Conservation (phyloP, 2,113 vertebrate species). For the Psettodes erumei region DNA sequence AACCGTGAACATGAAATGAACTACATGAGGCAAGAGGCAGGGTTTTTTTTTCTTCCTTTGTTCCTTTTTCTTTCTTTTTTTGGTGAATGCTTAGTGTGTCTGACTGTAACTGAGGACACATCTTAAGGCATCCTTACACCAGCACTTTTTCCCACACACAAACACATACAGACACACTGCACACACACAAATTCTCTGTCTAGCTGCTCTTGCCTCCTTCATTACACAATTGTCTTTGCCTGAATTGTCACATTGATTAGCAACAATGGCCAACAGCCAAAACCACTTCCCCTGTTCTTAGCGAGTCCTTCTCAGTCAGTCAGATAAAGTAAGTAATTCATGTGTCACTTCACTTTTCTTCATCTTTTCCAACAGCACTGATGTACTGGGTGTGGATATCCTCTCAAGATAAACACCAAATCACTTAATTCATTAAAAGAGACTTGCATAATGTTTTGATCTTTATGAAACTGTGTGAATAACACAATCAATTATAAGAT, state of each 20-base stretch:
- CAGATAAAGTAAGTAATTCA: slow-evolving; percentile 7
- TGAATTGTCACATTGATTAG: neutral
- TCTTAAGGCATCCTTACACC: neutral
- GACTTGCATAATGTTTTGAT: neutral
- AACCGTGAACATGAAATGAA: neutral
- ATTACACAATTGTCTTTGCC: neutral
- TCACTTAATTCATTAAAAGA: slow-evolving; percentile 9
- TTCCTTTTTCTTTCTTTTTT: neutral
- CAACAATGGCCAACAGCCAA: slow-evolving; percentile 14
- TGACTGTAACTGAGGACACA: too few species aligned
- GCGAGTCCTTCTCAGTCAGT: neutral
- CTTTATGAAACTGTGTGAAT: neutral
- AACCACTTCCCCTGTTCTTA: neutral
- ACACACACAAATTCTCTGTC: neutral
- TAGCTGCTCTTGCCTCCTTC: neutral
- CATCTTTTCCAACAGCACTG: neutral
- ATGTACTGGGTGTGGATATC: neutral
- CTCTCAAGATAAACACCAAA: neutral
- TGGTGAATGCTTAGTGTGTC: too few species aligned
- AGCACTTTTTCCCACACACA: too few species aligned
- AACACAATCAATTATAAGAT: neutral
- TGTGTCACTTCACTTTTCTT: slow-evolving; percentile 19
- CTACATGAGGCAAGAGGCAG: neutral
- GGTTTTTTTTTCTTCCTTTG: neutral
- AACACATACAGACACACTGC: slow-evolving; percentile 1